Conservation (phyloP, 1,140 invertebrate genomes). For the Apis laboriosa region DNA sequence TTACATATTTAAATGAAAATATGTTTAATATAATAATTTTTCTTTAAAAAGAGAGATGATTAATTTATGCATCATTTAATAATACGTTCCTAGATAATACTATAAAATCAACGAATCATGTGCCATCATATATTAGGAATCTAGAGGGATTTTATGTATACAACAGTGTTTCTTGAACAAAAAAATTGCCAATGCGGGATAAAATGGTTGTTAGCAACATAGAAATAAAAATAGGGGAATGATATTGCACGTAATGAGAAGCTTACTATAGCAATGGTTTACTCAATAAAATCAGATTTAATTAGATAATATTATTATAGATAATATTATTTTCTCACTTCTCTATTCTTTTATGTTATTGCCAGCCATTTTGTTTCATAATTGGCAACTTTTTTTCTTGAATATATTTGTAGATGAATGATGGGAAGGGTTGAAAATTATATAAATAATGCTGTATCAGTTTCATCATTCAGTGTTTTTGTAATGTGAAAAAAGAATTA, state of each 20-base stretch:
- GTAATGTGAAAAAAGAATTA: slow-evolving; percentile 8
- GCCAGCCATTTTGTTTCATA: no score
- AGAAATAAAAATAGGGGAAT: no score
- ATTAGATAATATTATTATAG: no score
- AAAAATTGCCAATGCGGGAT: no score
- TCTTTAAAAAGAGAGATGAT: background rate
- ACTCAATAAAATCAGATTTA: no score
- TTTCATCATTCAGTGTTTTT: background rate
- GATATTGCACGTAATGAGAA: no score
- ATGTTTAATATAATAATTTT: background rate
- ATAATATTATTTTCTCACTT: no score
- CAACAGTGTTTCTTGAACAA: slow-evolving; percentile 29
- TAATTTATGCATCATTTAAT: background rate
- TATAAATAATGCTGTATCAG: slow-evolving; percentile 52
- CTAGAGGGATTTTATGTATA: slow-evolving; percentile 57
- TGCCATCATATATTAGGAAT: slow-evolving; percentile 49
- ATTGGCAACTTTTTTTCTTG: background rate
- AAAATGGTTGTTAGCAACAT: no score
- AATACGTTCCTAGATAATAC: slow-evolving; percentile 33
- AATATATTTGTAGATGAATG: slow-evolving; percentile 43
- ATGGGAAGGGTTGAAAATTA: slow-evolving; percentile 60
- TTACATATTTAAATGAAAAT: background rate
- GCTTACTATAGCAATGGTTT: no score
- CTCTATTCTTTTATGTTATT: no score
- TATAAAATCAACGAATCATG: slow-evolving; percentile 62